phyloP scores from a whole-genome alignment of 2,888 invertebrate genomes.

The Lutraria lutraria region DNA sequence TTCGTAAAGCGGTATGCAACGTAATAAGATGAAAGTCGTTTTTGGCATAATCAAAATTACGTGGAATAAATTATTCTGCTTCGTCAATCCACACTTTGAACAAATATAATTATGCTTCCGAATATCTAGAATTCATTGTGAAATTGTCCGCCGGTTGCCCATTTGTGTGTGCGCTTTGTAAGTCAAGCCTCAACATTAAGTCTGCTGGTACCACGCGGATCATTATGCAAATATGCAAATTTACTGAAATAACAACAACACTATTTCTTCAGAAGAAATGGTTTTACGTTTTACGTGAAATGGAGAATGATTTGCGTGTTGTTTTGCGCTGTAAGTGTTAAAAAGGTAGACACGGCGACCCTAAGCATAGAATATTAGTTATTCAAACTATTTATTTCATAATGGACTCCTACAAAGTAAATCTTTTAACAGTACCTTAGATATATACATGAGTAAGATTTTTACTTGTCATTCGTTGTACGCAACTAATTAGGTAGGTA shows the following conservation, averaged over 20 bases:
- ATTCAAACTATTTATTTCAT: neutral
- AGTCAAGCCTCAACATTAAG: too few relatives aligned
- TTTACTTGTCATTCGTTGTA: conserved; percentile 20
- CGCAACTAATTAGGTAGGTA: conserved; percentile 19
- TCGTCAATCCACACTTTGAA: conserved; percentile 7
- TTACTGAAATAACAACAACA: too few relatives aligned
- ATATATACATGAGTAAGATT: neutral
- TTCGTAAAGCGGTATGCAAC: neutral
- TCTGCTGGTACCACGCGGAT: too few relatives aligned
- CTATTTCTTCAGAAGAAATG: neutral
- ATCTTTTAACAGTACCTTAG: conserved; percentile 6
- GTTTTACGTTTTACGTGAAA: neutral
- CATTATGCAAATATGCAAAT: too few relatives aligned
- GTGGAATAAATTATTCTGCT: conserved; percentile 5
- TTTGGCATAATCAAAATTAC: conserved; percentile 42
- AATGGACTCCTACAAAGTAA: neutral
- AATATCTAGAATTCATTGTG: neutral
- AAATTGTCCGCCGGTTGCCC: neutral
- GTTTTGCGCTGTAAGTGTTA: neutral
- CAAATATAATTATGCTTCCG: neutral
- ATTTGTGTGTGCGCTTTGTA: neutral
- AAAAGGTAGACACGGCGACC: neutral
- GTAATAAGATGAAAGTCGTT: conserved; percentile 35
- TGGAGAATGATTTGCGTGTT: neutral
- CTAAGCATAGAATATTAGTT: neutral